Evolutionary conservation across 2,113 vertebrate species (phyloP), one percentile per base, ranked within the genome.

Genomic region (rabbit (Oryctolagus cuniculus)): DNA sequence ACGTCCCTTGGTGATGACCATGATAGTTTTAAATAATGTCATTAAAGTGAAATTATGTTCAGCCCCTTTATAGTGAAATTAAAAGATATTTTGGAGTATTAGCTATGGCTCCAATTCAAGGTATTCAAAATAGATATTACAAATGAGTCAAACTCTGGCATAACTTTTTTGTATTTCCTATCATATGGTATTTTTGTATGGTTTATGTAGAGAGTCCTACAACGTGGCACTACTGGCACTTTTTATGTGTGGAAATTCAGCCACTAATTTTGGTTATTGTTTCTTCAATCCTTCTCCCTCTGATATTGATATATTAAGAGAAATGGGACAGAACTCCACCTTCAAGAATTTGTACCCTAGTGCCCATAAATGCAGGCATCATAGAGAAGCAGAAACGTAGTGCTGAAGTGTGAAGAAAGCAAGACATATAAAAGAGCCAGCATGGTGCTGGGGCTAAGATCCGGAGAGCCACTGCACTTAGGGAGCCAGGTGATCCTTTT

Each of bases 1-100:
- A 1, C 36, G 88, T 91, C 70, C 85, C 78, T 95, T 81, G 64
- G 70, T 91, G 83, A 96, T 97, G 92, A 80, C 67, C 95, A 27
- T 36, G 82, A 90, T 63, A 38, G 63, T 90, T 94, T 93, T 79
- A 82, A 93, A 93, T 89, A 92, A 93, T 78, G 70, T 82, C 63
- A 86, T 90, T 72, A 90, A 89, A 86, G 44, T 74, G 36, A 66
- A 92, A 81, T 78, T 67, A 34, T 31, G 19, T 70, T 70, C 78
- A 75, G n/a, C 31, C 12, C 29, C 22, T 93, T 93, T 74, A 53
- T 1, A 82, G 16, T 9, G 67, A 78, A 90, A 21, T 61, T 31
- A 87, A 89, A 89, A 77, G 72, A 69, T 22, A 74, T 31, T 77
- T 4, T 74, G 55, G 49, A 25, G 3, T 44, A 15, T 73, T 31